phyloP scores from a whole-genome alignment of 1,140 invertebrate genomes.

The Oscheius sp. region DNA sequence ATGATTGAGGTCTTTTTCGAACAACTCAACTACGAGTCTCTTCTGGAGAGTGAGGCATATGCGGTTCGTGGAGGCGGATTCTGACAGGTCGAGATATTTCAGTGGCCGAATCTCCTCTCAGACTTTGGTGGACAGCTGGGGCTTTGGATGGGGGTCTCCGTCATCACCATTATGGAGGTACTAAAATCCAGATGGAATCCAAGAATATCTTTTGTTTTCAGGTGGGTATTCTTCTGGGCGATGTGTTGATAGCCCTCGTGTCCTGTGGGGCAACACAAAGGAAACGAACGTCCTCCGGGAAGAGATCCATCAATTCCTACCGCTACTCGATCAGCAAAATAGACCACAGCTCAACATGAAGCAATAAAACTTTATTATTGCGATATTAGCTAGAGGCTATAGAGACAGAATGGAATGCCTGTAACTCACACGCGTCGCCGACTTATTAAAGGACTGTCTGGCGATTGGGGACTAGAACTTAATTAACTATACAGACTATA shows the following conservation, averaged over 20 bases:
- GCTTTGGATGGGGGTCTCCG: conserved; percentile 39
- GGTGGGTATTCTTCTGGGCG: background rate
- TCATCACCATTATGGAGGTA: conserved; percentile 38
- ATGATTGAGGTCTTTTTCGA: conserved; percentile 46
- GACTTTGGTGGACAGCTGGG: conserved; percentile 45
- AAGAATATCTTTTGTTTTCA: background rate
- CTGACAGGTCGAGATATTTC: no score
- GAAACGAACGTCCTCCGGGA: background rate
- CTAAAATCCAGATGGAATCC: background rate
- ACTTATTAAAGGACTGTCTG: no score
- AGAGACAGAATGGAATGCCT: no score
- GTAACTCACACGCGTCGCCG: no score
- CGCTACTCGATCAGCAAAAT: background rate
- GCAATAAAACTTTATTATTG: no score
- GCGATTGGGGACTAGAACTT: no score
- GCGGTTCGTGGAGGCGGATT: conserved; percentile 11
- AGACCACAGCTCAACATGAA: no score
- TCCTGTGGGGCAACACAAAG: conserved; percentile 11
- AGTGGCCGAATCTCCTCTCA: conserved; percentile 43
- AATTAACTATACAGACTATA: no score
- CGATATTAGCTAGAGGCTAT: no score
- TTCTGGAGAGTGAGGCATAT: conserved; percentile 45
- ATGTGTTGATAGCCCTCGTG: background rate
- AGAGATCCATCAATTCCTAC: conserved; percentile 7
- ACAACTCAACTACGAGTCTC: conserved; percentile 46